phyloP scores from a whole-genome alignment of 2,113 vertebrate genomes.

The Caloenas nicobarica region DNA sequence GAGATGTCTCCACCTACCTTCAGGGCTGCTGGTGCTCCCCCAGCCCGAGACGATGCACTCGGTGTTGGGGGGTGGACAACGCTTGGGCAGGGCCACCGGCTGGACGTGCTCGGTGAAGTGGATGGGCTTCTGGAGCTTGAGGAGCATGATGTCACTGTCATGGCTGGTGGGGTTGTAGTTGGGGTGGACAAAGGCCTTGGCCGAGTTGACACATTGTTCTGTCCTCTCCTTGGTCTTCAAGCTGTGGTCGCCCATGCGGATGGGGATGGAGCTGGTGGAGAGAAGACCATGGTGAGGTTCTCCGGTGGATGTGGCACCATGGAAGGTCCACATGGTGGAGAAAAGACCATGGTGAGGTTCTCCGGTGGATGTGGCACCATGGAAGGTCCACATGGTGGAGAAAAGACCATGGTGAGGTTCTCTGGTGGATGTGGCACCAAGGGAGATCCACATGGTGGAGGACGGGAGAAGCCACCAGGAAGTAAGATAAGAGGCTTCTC shows the following conservation, averaged over 20 bases:
- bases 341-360: too few relatives aligned
- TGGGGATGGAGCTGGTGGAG: slow-evolving; percentile 17
- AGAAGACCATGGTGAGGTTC: too few relatives aligned
- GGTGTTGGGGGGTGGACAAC: slow-evolving; percentile 72
- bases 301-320: too few relatives aligned
- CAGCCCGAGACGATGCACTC: slow-evolving; percentile 81
- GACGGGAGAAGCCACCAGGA: too few relatives aligned
- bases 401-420: too few relatives aligned
- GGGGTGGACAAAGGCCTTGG: slow-evolving; percentile 56
- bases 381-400: too few relatives aligned
- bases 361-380: too few relatives aligned
- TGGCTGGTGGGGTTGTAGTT: slow-evolving; percentile 66
- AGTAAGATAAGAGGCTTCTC: too few relatives aligned
- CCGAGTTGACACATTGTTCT: slow-evolving; percentile 46
- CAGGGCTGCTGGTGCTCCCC: slow-evolving; percentile 81
- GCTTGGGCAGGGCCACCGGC: slow-evolving; percentile 72
- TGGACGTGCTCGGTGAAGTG: slow-evolving; percentile 70
- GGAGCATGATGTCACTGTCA: slow-evolving; percentile 85
- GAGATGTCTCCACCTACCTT: neutral
- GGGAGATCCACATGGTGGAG: too few relatives aligned
- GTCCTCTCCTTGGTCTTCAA: neutral
- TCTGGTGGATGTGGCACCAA: too few relatives aligned
- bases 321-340: too few relatives aligned
- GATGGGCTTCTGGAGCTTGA: slow-evolving; percentile 71
- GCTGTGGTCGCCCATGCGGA: slow-evolving; percentile 54